Base-by-base conservation (phyloP, 2,888 invertebrate species). In the Tigriopus californicus region DNA sequence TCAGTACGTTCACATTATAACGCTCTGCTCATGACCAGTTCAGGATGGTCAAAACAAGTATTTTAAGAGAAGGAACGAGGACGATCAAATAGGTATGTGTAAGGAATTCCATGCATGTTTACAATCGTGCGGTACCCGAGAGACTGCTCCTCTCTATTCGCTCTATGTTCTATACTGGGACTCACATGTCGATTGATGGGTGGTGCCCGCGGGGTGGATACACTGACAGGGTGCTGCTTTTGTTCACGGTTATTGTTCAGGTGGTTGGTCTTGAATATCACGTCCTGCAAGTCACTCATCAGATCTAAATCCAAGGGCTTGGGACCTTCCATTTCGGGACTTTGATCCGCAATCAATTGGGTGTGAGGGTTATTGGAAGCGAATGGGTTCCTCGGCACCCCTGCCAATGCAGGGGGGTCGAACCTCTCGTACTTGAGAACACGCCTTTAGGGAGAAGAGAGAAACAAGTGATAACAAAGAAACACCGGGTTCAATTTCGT, bases 251-350 rank as follows among this genome's bases (percentile, higher is more conserved):
- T 44, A 15, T n/a, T n/a, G 18, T 15, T n/a, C 4, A 18, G 18
- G 18, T 18, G 3, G 10, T n/a, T 15, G 40, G 42, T 42, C 15
- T 56, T 56, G 61, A 76, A 76, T 62, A 79, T 71, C 48, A 79
- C 73, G 67, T 79, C 77, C 64, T 77, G 75, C 66, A 80, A 73
- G 70, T 84, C 85, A 64, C 79, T 78, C 75, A 81, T 76, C 59
- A 82, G 72, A 69, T 80, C 79, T 67, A 80, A 77, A 66, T 76
- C 73, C 57, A 74, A 66, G 4, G 70, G 67, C 1, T 67, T 72
- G 59, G 76, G 65, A 25, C 68, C 69, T 69, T 15, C 72, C 10
- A 68, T 68, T 63, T 76, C 63, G n/a, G 58, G 60, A 15, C 49
- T 55, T 20, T 58, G 55, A 18, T 60, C 61, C 15, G 60, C 56